Evolutionary conservation across 2,113 vertebrate genomes (phyloP).

Genomic region (Ginglymostoma cirratum): DNA sequence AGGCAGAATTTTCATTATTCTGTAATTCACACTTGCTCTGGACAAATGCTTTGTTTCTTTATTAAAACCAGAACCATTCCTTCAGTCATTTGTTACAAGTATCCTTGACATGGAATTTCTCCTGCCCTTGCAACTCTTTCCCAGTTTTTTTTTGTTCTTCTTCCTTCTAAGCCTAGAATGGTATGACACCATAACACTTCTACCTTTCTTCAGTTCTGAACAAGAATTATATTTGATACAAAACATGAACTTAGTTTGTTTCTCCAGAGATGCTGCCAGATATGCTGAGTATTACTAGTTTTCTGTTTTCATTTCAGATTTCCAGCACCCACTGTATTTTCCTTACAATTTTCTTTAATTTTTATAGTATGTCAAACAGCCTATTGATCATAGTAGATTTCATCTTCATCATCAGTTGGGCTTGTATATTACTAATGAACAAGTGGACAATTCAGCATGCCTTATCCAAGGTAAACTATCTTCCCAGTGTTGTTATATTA

Average conservation of each 20-base stretch:
- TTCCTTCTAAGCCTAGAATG: no score
- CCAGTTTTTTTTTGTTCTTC: no score
- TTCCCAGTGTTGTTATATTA: background rate
- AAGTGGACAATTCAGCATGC: background rate
- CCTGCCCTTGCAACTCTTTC: no score
- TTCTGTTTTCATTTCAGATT: background rate
- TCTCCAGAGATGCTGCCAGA: background rate
- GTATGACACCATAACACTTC: no score
- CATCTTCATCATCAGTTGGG: background rate
- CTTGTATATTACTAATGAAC: background rate
- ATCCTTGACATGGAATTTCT: no score
- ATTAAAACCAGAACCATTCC: no score
- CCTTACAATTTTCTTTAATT: background rate
- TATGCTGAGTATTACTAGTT: background rate
- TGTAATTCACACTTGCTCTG: no score
- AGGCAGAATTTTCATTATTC: no score
- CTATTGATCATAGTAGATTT: conserved; percentile 5
- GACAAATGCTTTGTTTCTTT: no score
- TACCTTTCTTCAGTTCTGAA: background rate
- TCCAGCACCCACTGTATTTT: background rate
- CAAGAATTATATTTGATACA: background rate
- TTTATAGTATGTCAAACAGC: background rate
- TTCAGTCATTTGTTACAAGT: no score
- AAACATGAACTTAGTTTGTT: background rate
- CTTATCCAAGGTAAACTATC: background rate